Base-by-base conservation (phyloP, 2,888 invertebrate species). In the Tenthredo scrophulariae region DNA sequence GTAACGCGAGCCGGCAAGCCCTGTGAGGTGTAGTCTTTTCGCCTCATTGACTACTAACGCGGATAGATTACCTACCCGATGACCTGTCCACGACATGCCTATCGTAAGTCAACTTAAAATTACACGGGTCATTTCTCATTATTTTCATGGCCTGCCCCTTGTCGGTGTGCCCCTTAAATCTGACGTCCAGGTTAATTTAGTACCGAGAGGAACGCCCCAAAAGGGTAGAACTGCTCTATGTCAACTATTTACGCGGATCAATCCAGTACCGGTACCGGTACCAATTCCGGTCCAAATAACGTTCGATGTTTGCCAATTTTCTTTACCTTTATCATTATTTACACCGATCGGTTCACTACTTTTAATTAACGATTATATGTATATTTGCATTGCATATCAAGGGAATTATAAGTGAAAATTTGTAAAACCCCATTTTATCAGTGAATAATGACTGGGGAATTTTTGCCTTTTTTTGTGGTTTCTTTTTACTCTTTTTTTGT, bases 11-110 rank as follows among this genome's bases (percentile, higher is more conserved):
- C 83, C n/a, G 88, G 88, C 88, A 87, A 88, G 75, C 75, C 46
- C 46, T 82, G 82, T 62, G 85, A 84, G 85, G 85, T 85, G 88
- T 89, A 88, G 92, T 92, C 91, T 91, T 92, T 92, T 91, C 92
- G 90, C 92, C 89, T 91, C 92, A 91, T 91, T 92, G 92, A 89
- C 88, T 88, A 87, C 88, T 86, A 89, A 88, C 87, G 87, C 86
- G 87, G 87, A 90, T 90, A 90, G 90, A 90, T 90, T 90, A 90
- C 89, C 85, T 33, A 62, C 62, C 85, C 88, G 87, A 86, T 89
- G 86, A 88, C 88, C 89, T 85, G 87, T 88, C 86, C 89, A 87
- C 87, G 89, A 89, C 90, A 88, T 88, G 87, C 87, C 86, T 87
- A 86, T 85, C 85, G 82, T 86, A 88, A 90, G 89, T 90, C 88